These are phyloP conservation scores for Empis livida DNA, from an alignment of 2,888 invertebrate genomes.

Conservation along the genomic window DNA sequence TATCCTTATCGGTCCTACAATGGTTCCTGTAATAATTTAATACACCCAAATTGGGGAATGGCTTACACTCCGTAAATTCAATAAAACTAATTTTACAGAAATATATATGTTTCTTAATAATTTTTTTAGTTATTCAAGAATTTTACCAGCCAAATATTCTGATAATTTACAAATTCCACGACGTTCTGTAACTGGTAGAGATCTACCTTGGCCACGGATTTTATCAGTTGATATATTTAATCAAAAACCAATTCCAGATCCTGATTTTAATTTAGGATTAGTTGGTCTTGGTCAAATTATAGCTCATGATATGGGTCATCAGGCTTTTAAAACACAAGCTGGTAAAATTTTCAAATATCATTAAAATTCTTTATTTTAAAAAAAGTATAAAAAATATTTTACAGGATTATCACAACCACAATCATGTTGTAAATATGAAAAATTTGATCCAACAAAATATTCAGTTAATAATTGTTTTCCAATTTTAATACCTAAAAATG, in stretches of 20 bases:
- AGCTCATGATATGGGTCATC: constrained; percentile 22
- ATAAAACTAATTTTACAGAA: constrained; percentile 4
- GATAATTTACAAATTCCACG: constrained; percentile 14
- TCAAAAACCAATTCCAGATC: constrained; percentile 19
- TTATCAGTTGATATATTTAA: constrained; percentile 23
- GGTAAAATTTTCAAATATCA: constrained; percentile 7
- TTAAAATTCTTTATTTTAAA: not conserved
- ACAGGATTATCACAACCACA: too few species aligned
- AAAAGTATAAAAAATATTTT: not conserved
- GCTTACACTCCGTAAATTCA: constrained; percentile 11
- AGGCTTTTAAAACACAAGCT: constrained; percentile 16
- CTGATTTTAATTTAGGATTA: constrained; percentile 21
- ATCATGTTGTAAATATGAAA: constrained; percentile 4
- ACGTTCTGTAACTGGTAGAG: constrained; percentile 10
- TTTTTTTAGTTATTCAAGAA: constrained; percentile 17
- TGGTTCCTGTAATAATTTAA: constrained; percentile 25
- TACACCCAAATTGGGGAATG: constrained; percentile 18
- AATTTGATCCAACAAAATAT: constrained; percentile 20
- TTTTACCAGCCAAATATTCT: constrained; percentile 19
- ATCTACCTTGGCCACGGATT: constrained; percentile 22
- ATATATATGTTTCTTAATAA: too few species aligned
- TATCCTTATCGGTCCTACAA: constrained; percentile 20
- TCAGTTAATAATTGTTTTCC: constrained; percentile 31
- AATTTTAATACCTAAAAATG: constrained; percentile 41
- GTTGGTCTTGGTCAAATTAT: constrained; percentile 27